These are phyloP conservation scores for Heliconius aoede DNA, from an alignment of 2,888 invertebrate species.

Conservation along the genomic window DNA sequence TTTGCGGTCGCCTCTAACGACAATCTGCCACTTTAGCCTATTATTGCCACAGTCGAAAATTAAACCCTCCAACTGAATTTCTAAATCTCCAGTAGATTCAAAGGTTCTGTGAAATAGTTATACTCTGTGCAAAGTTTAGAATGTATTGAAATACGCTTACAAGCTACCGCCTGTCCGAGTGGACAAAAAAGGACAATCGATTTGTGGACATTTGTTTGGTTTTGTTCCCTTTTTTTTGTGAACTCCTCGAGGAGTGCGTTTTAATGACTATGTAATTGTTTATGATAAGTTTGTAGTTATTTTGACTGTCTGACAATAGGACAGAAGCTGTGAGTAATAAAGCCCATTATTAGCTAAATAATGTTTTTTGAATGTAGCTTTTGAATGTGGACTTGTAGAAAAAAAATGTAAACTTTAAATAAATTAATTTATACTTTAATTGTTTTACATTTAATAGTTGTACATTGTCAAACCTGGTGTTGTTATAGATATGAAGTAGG, in stretches of 20 bases:
- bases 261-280: constrained; percentile 71
- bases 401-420: too few relatives aligned
- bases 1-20: constrained; percentile 73
- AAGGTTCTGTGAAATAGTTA: constrained; percentile 29
- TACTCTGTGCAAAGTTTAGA: constrained; percentile 52
- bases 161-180: constrained; percentile 49
- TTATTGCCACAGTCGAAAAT: constrained; percentile 49
- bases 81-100: constrained; percentile 41
- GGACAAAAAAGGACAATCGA: constrained; percentile 57
- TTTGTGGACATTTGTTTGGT: constrained; percentile 54
- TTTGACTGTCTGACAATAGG: constrained; percentile 52
- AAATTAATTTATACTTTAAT: too few relatives aligned
- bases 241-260: constrained; percentile 55
- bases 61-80: constrained; percentile 2
- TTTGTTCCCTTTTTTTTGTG: constrained; percentile 53
- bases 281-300: constrained; percentile 62
- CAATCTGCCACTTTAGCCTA: constrained; percentile 52
- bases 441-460: too few relatives aligned
- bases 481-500: too few relatives aligned
- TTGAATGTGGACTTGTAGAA: neutral
- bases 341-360: constrained; percentile 30
- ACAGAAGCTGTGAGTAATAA: constrained; percentile 25
- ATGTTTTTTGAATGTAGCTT: neutral
- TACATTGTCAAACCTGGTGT: too few relatives aligned
- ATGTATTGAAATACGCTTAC: constrained; percentile 45